Conservation (phyloP, 37 sponge, comb jelly and placozoan genomes). For the Amphimedon queenslandica region DNA sequence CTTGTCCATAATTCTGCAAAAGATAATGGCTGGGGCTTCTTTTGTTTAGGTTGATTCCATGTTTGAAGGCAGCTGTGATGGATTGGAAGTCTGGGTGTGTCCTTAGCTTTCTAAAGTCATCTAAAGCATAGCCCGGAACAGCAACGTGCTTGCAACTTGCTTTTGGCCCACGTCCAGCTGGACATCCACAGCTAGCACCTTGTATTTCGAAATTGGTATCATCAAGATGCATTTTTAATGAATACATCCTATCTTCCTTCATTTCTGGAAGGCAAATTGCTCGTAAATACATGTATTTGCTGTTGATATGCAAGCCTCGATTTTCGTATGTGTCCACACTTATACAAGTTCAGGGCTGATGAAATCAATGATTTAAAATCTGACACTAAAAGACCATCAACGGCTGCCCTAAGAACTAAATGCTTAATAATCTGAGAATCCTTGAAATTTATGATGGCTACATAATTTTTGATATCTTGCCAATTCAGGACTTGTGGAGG, state of each 20-base stretch:
- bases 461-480: not conserved
- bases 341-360: slow-evolving; percentile 8
- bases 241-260: slow-evolving; percentile 27
- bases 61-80: slow-evolving; percentile 6
- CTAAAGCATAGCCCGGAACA: slow-evolving; percentile 31
- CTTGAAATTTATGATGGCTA: not conserved
- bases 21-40: slow-evolving; percentile 15
- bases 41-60: slow-evolving; percentile 31
- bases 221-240: slow-evolving; percentile 6
- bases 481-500: not conserved
- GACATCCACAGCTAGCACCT: slow-evolving; percentile 42
- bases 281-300: too few species aligned
- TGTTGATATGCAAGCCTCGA: too few species aligned
- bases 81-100: not conserved
- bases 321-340: slow-evolving; percentile 26
- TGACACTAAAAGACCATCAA: slow-evolving; percentile 16
- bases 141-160: slow-evolving; percentile 52
- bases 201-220: slow-evolving; percentile 7
- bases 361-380: slow-evolving; percentile 13
- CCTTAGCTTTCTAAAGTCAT: not conserved
- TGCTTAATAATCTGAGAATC: slow-evolving; percentile 22
- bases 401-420: slow-evolving; percentile 13
- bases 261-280: slow-evolving; percentile 35
- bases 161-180: slow-evolving; percentile 39
- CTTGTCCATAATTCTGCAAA: slow-evolving; percentile 14